Percentiles rank a stretch among this genome's conserved stretches.
Evolutionary conservation across 2,797 vertebrate species (phyloP).

Genomic region (Bradypodion ventrale): DNA sequence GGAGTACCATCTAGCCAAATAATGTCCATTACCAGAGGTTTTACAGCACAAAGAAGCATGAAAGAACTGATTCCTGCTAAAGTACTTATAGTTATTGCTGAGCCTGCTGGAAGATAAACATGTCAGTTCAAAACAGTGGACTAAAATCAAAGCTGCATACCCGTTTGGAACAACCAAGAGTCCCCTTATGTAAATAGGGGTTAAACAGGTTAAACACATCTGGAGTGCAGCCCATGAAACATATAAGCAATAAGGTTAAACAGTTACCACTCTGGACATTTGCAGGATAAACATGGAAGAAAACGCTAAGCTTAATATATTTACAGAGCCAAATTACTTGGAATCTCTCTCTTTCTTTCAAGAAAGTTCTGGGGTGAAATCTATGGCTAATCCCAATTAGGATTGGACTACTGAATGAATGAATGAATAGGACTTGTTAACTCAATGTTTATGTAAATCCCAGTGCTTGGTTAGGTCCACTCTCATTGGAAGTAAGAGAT

Average conservation of each 20-base stretch:
- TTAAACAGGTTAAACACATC: background rate
- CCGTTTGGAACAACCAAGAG: background rate
- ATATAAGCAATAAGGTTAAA: too few species aligned
- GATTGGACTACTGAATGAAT: too few species aligned
- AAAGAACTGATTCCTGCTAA: too few species aligned
- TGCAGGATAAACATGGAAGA: background rate
- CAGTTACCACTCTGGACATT: too few species aligned
- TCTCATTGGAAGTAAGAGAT: too few species aligned
- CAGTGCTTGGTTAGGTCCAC: too few species aligned
- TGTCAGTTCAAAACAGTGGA: background rate
- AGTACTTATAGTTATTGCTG: too few species aligned
- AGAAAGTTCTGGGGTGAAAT: background rate
- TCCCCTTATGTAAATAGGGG: too few species aligned
- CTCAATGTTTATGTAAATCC: too few species aligned
- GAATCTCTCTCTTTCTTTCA: background rate
- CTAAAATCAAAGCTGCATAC: background rate
- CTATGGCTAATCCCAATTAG: too few species aligned
- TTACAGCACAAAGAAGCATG: background rate
- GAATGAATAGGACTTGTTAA: too few species aligned
- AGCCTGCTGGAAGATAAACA: background rate
- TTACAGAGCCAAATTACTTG: background rate
- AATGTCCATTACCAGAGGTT: background rate
- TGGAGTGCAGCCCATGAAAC: background rate
- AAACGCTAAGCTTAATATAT: background rate
- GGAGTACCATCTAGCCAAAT: too few species aligned